Evolutionary conservation across 2,113 vertebrate species (phyloP).

Genomic region (Bettongia penicillata): DNA sequence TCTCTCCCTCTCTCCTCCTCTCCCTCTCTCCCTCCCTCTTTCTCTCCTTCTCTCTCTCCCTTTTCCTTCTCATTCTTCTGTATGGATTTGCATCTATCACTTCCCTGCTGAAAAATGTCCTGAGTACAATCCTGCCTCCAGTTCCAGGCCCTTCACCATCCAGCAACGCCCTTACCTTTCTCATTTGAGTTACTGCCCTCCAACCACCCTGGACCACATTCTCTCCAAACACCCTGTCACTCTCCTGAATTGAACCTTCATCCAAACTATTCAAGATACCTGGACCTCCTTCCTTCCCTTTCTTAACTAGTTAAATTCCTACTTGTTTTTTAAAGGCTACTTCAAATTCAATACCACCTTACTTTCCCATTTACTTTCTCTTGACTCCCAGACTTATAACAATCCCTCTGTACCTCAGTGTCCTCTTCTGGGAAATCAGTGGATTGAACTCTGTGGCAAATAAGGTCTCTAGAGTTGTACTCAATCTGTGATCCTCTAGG

Average conservation of each 20-base stretch:
- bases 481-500: background rate
- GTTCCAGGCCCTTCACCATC: background rate
- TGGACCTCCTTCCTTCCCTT: background rate
- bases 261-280: background rate
- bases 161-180: background rate
- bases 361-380: background rate
- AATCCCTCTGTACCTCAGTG: background rate
- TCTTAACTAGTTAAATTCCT: background rate
- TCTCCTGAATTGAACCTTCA: background rate
- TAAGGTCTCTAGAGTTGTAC: background rate
- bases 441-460: background rate
- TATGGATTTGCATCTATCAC: background rate
- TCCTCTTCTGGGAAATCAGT: background rate
- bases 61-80: background rate
- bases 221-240: background rate
- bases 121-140: background rate
- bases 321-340: background rate
- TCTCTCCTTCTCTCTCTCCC: background rate
- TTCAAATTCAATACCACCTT: background rate
- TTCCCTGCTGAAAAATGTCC: background rate
- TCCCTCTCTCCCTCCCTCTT: too few species aligned
- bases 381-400: background rate
- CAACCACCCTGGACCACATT: background rate
- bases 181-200: too few species aligned
- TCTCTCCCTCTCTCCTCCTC: too few species aligned